phyloP scores from a whole-genome alignment of 2,888 invertebrate species.

The Homarus gammarus region DNA sequence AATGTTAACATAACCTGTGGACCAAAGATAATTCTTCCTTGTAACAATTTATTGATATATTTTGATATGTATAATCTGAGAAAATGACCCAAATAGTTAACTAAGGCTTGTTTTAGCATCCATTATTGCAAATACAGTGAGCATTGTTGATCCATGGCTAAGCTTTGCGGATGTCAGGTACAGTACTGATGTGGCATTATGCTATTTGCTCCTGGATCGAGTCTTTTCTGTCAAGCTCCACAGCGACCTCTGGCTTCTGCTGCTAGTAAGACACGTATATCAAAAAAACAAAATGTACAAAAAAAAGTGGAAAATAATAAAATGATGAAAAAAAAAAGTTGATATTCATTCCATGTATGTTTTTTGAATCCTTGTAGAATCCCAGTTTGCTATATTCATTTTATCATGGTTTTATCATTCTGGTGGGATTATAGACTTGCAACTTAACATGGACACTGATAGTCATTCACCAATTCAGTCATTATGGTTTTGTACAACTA shows the following conservation, averaged over 20 bases:
- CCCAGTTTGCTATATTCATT: conserved; percentile 26
- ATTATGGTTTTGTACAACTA: conserved; percentile 50
- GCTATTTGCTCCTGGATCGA: conserved; percentile 13
- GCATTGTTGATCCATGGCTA: conserved; percentile 2
- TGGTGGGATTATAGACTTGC: conserved; percentile 31
- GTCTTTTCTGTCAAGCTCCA: conserved; percentile 29
- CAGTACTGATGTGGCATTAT: background rate
- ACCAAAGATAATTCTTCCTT: conserved; percentile 20
- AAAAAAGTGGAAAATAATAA: conserved; percentile 64
- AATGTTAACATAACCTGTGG: conserved; percentile 12
- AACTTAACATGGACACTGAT: conserved; percentile 13
- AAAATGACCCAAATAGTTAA: background rate
- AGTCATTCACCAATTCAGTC: conserved; percentile 21
- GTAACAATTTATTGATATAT: background rate
- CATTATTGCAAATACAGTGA: background rate
- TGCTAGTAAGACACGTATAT: conserved; percentile 62
- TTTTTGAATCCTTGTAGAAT: conserved; percentile 42
- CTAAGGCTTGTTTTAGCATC: conserved; percentile 7
- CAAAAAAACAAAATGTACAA: conserved; percentile 12
- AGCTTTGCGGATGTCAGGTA: background rate
- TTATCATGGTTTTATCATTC: conserved; percentile 36
- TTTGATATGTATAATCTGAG: background rate
- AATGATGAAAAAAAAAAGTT: conserved; percentile 50
- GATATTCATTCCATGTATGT: conserved; percentile 61
- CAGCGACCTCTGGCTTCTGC: conserved; percentile 46